These are phyloP conservation scores for Megalopta genalis DNA, from an alignment of 1,140 invertebrate species.

Conservation along the genomic window DNA sequence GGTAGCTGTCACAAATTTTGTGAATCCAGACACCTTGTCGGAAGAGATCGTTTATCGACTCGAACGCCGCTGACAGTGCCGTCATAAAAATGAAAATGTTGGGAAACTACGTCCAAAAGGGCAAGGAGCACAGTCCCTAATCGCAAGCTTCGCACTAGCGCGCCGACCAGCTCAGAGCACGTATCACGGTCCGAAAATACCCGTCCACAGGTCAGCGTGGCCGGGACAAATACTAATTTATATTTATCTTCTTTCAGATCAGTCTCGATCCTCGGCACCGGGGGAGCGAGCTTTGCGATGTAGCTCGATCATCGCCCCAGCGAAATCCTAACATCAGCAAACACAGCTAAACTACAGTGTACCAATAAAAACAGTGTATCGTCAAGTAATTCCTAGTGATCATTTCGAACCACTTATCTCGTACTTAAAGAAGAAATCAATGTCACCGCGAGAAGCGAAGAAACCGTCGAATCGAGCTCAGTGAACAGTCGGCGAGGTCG, in stretches of 20 bases:
- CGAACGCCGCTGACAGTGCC: too few species aligned
- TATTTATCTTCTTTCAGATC: slow-evolving; percentile 59
- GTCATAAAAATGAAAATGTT: too few species aligned
- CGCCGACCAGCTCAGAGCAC: not conserved
- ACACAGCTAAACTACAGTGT: too few species aligned
- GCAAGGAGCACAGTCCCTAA: not conserved
- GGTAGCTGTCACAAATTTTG: too few species aligned
- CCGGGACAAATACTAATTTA: slow-evolving; percentile 32
- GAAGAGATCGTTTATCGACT: too few species aligned
- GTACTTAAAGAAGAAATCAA: not conserved
- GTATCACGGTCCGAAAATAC: slow-evolving; percentile 35
- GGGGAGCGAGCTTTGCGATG: slow-evolving; percentile 5
- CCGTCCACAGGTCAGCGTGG: not conserved
- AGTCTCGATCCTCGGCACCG: not conserved
- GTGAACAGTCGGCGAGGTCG: not conserved
- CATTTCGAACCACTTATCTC: too few species aligned
- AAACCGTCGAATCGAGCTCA: not conserved
- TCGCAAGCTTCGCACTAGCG: not conserved
- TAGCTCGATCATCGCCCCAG: slow-evolving; percentile 10
- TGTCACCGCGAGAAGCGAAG: not conserved
- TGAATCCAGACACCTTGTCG: too few species aligned
- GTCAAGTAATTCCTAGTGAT: too few species aligned
- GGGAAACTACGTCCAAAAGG: not conserved
- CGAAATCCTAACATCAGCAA: slow-evolving; percentile 4
- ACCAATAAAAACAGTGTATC: too few species aligned